Percentiles rank a stretch among this genome's conserved stretches.
phyloP scores from a whole-genome alignment of 2,888 invertebrate species.

The Lampropteryx suffumata region DNA sequence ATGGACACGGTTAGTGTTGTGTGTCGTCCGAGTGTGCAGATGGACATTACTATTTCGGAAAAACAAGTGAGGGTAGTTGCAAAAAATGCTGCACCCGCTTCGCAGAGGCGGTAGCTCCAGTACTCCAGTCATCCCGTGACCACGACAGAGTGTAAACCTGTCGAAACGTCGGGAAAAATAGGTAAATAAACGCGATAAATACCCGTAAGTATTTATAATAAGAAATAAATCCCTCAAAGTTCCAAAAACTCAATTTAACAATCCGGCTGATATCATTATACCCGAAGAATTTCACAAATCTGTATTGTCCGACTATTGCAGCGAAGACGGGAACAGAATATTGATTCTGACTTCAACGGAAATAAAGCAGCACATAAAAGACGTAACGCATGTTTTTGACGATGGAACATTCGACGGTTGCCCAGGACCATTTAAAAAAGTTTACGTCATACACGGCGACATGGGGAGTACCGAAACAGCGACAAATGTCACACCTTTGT shows the following conservation, averaged over 20 bases:
- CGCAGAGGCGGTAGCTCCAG: too few species aligned
- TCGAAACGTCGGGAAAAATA: too few species aligned
- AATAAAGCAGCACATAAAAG: constrained; percentile 1
- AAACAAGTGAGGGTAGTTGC: too few species aligned
- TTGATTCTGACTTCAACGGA: neutral
- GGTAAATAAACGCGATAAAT: too few species aligned
- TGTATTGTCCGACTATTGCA: constrained; percentile 1
- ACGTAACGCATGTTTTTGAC: constrained; percentile 1
- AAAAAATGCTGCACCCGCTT: too few species aligned
- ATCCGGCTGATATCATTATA: constrained; percentile 4
- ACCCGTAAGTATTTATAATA: too few species aligned
- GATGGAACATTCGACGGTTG: constrained; percentile 2
- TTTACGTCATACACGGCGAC: constrained; percentile 10
- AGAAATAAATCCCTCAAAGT: constrained; percentile 8
- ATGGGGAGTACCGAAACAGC: constrained; percentile 11
- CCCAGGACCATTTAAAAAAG: constrained; percentile 13
- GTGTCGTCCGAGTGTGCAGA: too few species aligned
- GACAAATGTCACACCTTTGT: constrained; percentile 14
- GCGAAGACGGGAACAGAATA: neutral
- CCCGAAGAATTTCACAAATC: constrained; percentile 3
- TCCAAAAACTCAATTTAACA: constrained; percentile 5
- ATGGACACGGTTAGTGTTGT: too few species aligned
- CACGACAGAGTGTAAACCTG: too few species aligned
- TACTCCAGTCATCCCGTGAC: too few species aligned
- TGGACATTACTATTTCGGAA: too few species aligned